Evolutionary conservation across 2,113 vertebrate species (phyloP), one percentile per base, ranked within the genome.

Genomic region (Peromyscus maniculatus): DNA sequence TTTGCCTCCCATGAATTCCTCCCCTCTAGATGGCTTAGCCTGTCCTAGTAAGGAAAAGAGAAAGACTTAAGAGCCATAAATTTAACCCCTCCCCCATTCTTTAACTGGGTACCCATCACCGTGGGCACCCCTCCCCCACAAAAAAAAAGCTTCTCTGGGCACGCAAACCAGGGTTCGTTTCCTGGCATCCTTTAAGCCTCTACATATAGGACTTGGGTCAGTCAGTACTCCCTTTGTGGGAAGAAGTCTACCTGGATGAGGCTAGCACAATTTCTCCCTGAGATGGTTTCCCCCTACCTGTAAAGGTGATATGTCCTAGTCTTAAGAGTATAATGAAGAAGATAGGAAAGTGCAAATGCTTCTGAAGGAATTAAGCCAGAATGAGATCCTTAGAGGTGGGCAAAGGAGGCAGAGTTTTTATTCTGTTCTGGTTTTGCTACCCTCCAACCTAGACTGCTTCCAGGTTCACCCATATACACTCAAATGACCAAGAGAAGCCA

Each of bases 81-180:
- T 75, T 91, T 36, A 92, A 94, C 72, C 52, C 62, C 13, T 46
- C 39, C 26, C 17, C 66, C 46, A 87, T 77, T 74, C 78, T 90
- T 31, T 87, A 89, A 67, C 11, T 36, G 39, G 43, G 46, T 55
- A 84, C 59, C 4, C 15, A 66, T 66, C n/a, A 43, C 43, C 5
- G 59, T 12, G 24, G 43, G 55, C 55, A 26, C 9, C 64, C 24
- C 57, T 4, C 57, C 15, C 57, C 3, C 64, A 5, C 91, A 79
- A 92, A 31, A 22, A 89, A 55, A n/a, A 39, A 71, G 43, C 49
- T 89, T 49, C 11, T 43, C 43, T 72, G 62, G 57, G 39, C 67
- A 80, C 46, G 67, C 92, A 92, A 96, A 69, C 52, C 77, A 57
- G 22, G 19, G 46, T 57, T 96, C 69, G 62, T 86, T 39, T 94